Percentiles rank a stretch among this genome's conserved stretches.
Evolutionary conservation across 2,797 vertebrate genomes (phyloP).

Genomic region (Epinephelus coioides): DNA sequence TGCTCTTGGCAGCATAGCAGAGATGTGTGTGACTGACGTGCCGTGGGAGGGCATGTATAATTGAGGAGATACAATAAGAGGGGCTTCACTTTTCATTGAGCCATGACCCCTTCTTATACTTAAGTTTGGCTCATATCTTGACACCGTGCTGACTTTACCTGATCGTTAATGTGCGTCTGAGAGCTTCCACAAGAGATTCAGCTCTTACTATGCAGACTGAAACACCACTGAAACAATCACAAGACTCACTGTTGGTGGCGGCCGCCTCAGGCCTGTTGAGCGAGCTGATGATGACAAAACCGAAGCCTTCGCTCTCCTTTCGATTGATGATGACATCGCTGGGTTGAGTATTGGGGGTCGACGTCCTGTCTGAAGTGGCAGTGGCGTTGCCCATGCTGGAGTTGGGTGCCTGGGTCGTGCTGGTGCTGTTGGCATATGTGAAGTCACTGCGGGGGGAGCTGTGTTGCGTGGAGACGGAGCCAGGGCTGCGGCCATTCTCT

Average conservation of each 20-base stretch:
- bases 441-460: conserved; percentile 97
- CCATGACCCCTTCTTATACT: conserved; percentile 45
- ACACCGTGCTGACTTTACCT: conserved; percentile 24
- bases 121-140: conserved; percentile 35
- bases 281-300: conserved; percentile 99
- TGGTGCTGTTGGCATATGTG: conserved; percentile 90
- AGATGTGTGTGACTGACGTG: conserved; percentile 73
- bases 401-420: conserved; percentile 82
- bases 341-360: conserved; percentile 88
- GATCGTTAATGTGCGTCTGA: conserved; percentile 24
- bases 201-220: conserved; percentile 14
- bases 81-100: conserved; percentile 63
- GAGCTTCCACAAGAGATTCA: conserved; percentile 20
- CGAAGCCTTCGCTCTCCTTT: conserved; percentile 98
- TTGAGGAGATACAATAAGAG: conserved; percentile 65
- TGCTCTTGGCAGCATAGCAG: conserved; percentile 57
- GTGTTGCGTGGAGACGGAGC: conserved; percentile 95
- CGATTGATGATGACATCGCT: conserved; percentile 95
- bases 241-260: conserved; percentile 89
- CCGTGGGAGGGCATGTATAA: conserved; percentile 76
- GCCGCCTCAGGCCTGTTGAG: conserved; percentile 94
- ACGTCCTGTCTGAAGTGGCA: conserved; percentile 84
- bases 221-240: neutral
- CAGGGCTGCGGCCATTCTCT: conserved; percentile 96
- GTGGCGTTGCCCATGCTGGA: conserved; percentile 79